Percentiles rank a stretch among this genome's conserved stretches.
Evolutionary conservation across 2,113 vertebrate species (phyloP).

Genomic region (Esox niger): DNA sequence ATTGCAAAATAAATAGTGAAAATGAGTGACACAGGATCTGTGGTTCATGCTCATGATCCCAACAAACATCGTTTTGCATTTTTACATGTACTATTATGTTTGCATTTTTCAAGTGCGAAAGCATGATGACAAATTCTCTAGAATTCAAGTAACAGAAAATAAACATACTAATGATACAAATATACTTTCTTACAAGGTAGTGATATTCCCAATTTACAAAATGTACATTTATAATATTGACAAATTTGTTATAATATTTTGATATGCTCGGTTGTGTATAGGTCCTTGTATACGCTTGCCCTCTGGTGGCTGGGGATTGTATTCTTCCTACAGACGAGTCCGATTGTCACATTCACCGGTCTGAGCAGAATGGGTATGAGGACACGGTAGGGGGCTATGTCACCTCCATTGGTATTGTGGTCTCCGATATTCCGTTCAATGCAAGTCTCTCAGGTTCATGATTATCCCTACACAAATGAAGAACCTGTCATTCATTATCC

Average conservation of each 20-base stretch:
- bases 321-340: conserved; percentile 60
- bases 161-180: conserved; percentile 92
- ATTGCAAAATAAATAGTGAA: conserved; percentile 98
- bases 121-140: conserved; percentile 93
- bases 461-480: conserved; percentile 77
- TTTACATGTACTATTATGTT: conserved; percentile 77
- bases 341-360: conserved; percentile 60
- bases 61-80: conserved; percentile 76
- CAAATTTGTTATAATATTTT: conserved; percentile 57
- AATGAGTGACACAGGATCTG: conserved; percentile 86
- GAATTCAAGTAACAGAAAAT: conserved; percentile 96
- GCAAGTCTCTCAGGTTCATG: conserved; percentile 85
- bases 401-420: conserved; percentile 92
- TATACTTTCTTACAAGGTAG: conserved; percentile 97
- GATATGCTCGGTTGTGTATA: conserved; percentile 76
- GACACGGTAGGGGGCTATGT: conserved; percentile 76
- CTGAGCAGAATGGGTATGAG: conserved; percentile 31
- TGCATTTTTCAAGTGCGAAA: conserved; percentile 95
- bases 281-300: conserved; percentile 67
- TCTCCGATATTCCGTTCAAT: conserved; percentile 88
- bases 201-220: conserved; percentile 95
- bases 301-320: conserved; percentile 64
- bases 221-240: conserved; percentile 89
- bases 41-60: conserved; percentile 91
- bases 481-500: too few relatives aligned